Base-by-base conservation (phyloP, 92 coral and sea anemone genomes). In the Diadumene lineata region DNA sequence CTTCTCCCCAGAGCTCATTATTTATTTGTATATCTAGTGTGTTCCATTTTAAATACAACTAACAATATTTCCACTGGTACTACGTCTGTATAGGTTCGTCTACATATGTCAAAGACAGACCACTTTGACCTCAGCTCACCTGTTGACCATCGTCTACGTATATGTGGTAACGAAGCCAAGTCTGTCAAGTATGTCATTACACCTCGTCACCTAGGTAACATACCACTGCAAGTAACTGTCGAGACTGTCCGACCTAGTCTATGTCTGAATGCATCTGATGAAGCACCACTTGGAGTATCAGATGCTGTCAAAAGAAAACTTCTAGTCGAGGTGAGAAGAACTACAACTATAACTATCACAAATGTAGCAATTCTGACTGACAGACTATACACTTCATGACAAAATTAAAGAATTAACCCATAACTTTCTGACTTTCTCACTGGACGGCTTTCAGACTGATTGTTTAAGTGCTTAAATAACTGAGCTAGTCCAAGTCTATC, bases 131-230 rank as follows among this genome's bases (percentile, higher is more conserved):
- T 92, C 7, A 68, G 58, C 0, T 88, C 98, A 21, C 29, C 68
- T 55, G 69, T 48, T 34, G 80, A 82, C 56, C 68, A 64, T 64
- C 79, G 72, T 19, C 38, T 91, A 19, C 92, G 98, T 51, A 93
- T 88, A 64, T 93, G 98, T 70, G 88, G 94, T 34, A 89, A 85
- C 70, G 97, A 85, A 48, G 98, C 97, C 32, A 86, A 80, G 70
- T 93, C 98, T 31, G 94, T 92, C 27, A 80, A 80, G 67, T 92
- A 87, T 46, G 76, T 68, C 73, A 81, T 92, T 7, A 81, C 89
- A 22, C 97, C 98, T 27, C 62, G 63, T n/a, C 67, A 72, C n/a
- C 88, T 91, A 24, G 97, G 98, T 3, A 83, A 82, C 60, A 83
- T 93, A 44, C 94, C 97, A 57, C 93, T 93, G 24, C 82, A 86